Evolutionary conservation across 1,140 invertebrate genomes (phyloP).

Genomic region (Mylabris phalerata): DNA sequence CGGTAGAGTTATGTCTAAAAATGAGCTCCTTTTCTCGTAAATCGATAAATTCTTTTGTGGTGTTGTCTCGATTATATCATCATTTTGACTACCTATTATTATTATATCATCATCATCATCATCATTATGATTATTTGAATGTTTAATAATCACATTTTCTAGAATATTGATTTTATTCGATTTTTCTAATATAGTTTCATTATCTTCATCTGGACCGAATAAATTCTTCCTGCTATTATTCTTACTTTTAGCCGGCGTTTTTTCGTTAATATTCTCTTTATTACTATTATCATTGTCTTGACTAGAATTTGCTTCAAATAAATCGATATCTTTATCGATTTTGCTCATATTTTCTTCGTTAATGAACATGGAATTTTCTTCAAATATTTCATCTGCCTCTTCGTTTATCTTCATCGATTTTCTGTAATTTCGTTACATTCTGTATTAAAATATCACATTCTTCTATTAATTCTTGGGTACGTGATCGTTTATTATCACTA

Average conservation of each 20-base stretch:
- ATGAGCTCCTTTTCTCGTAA: conserved; percentile 1
- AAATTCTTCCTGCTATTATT: conserved; percentile 13
- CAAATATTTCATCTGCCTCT: background rate
- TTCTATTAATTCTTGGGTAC: conserved; percentile 7
- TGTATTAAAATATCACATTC: conserved; percentile 5
- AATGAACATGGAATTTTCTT: background rate
- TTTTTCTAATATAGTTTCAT: background rate
- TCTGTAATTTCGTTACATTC: background rate
- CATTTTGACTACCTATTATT: conserved; percentile 19
- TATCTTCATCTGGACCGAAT: conserved; percentile 4
- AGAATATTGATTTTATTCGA: conserved; percentile 17
- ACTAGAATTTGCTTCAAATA: conserved; percentile 1
- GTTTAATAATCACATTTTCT: conserved; percentile 21
- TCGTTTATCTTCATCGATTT: background rate
- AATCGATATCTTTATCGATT: conserved; percentile 19
- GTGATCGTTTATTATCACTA: background rate
- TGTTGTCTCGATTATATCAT: conserved; percentile 30
- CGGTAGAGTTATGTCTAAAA: conserved; percentile 10
- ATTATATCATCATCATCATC: background rate
- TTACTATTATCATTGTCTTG: too few species aligned
- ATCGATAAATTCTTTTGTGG: conserved; percentile 25
- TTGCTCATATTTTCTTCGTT: conserved; percentile 1
- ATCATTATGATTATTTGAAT: conserved; percentile 4
- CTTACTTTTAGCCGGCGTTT: background rate
- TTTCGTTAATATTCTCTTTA: background rate